phyloP scores from a whole-genome alignment of 2,888 invertebrate species.

The Temnothorax ravouxi region DNA sequence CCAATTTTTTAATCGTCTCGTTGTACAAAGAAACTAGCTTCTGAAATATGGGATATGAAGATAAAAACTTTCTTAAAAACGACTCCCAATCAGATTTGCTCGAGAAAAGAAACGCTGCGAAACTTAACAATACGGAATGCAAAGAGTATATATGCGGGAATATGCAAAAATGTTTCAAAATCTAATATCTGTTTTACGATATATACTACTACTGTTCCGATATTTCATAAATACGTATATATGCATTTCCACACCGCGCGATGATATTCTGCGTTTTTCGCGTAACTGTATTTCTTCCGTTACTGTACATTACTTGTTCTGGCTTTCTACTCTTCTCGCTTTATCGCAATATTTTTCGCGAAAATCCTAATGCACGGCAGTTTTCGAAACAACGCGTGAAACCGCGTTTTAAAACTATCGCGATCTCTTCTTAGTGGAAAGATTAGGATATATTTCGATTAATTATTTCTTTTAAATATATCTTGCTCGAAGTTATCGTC shows the following conservation, averaged over 20 bases:
- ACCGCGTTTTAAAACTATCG: background rate
- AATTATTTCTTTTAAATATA: background rate
- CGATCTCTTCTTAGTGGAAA: background rate
- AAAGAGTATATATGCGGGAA: background rate
- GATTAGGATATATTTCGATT: background rate
- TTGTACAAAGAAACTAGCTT: conserved; percentile 8
- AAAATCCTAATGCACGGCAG: background rate
- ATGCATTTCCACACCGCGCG: conserved; percentile 17
- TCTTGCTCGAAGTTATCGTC: background rate
- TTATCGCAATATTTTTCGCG: conserved; percentile 18
- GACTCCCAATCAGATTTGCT: background rate
- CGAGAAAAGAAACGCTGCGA: background rate
- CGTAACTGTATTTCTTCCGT: conserved; percentile 32
- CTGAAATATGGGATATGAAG: background rate
- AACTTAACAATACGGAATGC: background rate
- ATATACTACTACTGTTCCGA: background rate
- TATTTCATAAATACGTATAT: conserved; percentile 17
- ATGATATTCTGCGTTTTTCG: conserved; percentile 32
- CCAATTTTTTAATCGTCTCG: conserved; percentile 1
- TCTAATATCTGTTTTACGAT: conserved; percentile 15
- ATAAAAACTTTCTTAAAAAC: conserved; percentile 5
- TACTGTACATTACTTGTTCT: conserved; percentile 8
- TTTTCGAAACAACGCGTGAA: conserved; percentile 18
- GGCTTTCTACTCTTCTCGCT: background rate
- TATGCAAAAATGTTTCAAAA: background rate